These are phyloP conservation scores for Aphelinus certus DNA, from an alignment of 1,140 invertebrate genomes.

Conservation along the genomic window DNA sequence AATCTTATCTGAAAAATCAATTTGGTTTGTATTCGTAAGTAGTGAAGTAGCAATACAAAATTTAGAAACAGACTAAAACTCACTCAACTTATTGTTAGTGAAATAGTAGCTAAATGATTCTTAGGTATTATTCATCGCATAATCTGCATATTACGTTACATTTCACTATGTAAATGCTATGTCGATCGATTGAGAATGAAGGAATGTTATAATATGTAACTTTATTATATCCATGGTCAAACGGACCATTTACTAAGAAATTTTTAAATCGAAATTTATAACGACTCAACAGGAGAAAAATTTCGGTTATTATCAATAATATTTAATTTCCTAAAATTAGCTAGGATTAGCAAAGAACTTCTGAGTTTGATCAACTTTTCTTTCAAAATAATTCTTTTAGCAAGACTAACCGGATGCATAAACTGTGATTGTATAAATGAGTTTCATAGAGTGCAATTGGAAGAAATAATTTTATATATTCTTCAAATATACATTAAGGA, in stretches of 20 bases:
- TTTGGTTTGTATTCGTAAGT: no score
- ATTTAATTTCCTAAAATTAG: no score
- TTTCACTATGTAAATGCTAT: conserved; percentile 31
- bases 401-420: conserved; percentile 37
- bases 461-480: conserved; percentile 35
- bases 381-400: conserved; percentile 18
- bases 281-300: neutral
- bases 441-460: conserved; percentile 45
- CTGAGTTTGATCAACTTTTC: no score
- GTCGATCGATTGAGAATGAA: conserved; percentile 17
- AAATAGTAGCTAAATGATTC: neutral
- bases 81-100: no score
- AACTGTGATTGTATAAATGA: conserved; percentile 49
- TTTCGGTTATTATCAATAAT: neutral
- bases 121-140: conserved; percentile 35
- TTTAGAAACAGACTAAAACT: no score
- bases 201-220: conserved; percentile 29
- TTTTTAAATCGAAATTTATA: conserved; percentile 29
- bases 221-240: conserved; percentile 39
- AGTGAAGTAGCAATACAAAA: no score
- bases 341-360: no score
- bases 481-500: conserved; percentile 4
- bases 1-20: no score
- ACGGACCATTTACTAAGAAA: conserved; percentile 28
- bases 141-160: conserved; percentile 35